phyloP scores from a whole-genome alignment of 2,113 vertebrate species.

The Muntiacus muntjak region DNA sequence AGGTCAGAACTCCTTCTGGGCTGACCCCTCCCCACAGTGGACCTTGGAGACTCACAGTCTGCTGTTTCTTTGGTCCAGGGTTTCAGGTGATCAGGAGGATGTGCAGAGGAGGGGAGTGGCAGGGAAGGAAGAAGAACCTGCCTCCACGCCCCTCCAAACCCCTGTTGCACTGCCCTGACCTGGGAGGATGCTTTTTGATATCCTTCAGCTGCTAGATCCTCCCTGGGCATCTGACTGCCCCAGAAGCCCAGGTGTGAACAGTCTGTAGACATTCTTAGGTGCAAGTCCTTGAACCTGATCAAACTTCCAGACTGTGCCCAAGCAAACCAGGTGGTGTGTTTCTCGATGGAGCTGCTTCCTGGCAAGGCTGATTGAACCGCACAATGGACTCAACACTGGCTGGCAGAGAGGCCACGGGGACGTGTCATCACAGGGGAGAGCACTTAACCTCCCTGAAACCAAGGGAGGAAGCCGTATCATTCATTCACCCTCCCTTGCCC shows the following conservation, averaged over 20 bases:
- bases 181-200: neutral
- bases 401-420: neutral
- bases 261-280: neutral
- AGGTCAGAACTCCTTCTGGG: neutral
- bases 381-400: accelerated
- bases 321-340: too few relatives aligned
- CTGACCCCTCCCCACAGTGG: neutral
- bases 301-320: neutral
- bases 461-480: neutral
- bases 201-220: neutral
- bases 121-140: too few relatives aligned
- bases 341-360: neutral
- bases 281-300: neutral
- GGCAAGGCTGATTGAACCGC: neutral
- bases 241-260: neutral
- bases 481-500: neutral
- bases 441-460: neutral
- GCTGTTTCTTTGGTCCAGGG: neutral
- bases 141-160: accelerated
- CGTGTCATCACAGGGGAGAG: neutral
- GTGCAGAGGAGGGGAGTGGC: accelerated
- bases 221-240: neutral
- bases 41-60: neutral
- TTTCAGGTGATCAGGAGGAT: neutral
- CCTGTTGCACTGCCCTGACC: neutral